A percentile compares a stretch with the other conserved stretches of the same genome.
phyloP scores from a whole-genome alignment of 2,113 vertebrate species.

The Oriolus oriolus region DNA sequence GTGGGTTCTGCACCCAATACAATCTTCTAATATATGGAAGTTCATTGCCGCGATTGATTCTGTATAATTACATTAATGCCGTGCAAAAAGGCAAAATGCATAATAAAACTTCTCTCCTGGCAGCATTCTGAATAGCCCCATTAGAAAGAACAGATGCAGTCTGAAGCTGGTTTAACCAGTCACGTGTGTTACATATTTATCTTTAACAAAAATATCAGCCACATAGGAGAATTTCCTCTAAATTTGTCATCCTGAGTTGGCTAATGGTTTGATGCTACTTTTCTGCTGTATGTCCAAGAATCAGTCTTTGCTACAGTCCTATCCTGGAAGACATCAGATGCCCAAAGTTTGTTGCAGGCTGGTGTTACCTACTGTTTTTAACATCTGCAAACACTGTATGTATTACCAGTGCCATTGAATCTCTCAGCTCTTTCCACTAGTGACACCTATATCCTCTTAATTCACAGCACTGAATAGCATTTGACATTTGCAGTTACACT shows the following conservation, averaged over 20 bases:
- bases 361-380: neutral
- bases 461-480: neutral
- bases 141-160: neutral
- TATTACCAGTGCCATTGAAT: neutral
- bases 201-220: neutral
- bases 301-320: neutral
- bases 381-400: neutral
- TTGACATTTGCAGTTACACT: neutral
- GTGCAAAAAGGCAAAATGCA: neutral
- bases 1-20: neutral
- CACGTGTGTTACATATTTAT: neutral
- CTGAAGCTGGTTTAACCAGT: neutral
- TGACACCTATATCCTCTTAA: neutral
- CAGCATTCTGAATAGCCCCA: neutral
- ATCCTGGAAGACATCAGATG: neutral
- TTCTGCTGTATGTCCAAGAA: neutral
- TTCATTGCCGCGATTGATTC: neutral
- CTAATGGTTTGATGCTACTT: neutral
- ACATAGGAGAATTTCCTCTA: neutral
- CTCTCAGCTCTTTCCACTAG: neutral
- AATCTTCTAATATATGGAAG: neutral
- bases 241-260: neutral
- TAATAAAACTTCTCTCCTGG: neutral
- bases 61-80: neutral
- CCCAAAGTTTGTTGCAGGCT: neutral